Evolutionary conservation across 2,888 invertebrate species (phyloP).

Genomic region (Hypsopygia costalis): DNA sequence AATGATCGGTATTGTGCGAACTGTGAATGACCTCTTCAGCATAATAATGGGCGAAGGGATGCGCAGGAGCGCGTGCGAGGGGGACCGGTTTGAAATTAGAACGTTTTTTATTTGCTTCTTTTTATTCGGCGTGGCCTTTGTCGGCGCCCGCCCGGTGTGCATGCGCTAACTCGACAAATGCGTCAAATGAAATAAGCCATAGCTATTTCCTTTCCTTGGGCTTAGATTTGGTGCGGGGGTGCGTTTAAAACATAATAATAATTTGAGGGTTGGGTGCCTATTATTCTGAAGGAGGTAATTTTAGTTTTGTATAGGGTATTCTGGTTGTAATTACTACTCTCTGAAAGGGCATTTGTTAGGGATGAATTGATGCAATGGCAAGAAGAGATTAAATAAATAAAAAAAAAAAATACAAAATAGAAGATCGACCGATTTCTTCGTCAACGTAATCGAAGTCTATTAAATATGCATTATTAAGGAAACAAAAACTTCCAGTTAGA

Average conservation of each 20-base stretch:
- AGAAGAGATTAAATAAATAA: too few relatives aligned
- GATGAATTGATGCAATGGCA: constrained; percentile 3
- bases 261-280: constrained; percentile 13
- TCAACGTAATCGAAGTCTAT: too few relatives aligned
- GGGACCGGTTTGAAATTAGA: constrained; percentile 80
- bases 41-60: constrained; percentile 76
- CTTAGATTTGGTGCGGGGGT: constrained; percentile 50
- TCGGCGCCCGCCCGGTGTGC: constrained; percentile 75
- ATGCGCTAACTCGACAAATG: constrained; percentile 79
- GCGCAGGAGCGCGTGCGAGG: constrained; percentile 76
- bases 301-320: constrained; percentile 2
- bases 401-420: too few relatives aligned
- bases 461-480: too few relatives aligned
- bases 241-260: constrained; percentile 46
- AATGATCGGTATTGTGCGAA: constrained; percentile 71
- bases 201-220: constrained; percentile 66
- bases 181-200: constrained; percentile 76
- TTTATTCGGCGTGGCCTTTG: constrained; percentile 45
- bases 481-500: too few relatives aligned
- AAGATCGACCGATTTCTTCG: too few relatives aligned
- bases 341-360: constrained; percentile 3
- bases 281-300: constrained; percentile 7
- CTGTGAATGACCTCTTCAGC: constrained; percentile 80
- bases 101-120: constrained; percentile 57
- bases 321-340: constrained; percentile 6